Evolutionary conservation across 2,113 vertebrate species (phyloP).

Genomic region (Macrotis lagotis): DNA sequence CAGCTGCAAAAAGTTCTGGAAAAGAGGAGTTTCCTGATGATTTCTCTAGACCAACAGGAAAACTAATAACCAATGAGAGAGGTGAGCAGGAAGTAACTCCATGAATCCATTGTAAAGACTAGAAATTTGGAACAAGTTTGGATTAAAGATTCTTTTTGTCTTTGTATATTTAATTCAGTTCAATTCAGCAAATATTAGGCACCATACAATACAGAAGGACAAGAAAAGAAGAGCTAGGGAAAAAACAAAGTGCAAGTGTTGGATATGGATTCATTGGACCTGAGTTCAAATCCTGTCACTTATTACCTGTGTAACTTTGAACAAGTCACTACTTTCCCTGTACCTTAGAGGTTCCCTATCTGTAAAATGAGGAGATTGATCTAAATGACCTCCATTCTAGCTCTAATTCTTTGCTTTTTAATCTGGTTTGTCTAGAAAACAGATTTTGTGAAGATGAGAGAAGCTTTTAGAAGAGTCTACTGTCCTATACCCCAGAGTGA

Average conservation of each 20-base stretch:
- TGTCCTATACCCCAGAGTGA: not conserved
- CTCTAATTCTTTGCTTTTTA: not conserved
- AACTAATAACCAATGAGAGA: conserved; percentile 48
- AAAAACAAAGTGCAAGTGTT: not conserved
- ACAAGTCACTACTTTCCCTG: not conserved
- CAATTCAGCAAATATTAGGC: not conserved
- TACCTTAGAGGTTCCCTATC: not conserved
- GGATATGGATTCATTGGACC: not conserved
- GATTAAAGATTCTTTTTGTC: not conserved
- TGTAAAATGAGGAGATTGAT: not conserved
- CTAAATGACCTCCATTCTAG: not conserved
- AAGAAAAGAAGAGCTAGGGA: not conserved
- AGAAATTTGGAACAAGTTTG: rapidly evolving
- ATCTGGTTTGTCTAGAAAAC: not conserved
- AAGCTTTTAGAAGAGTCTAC: not conserved
- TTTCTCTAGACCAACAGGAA: conserved; percentile 29
- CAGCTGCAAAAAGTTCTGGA: conserved; percentile 62
- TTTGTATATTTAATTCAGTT: not conserved
- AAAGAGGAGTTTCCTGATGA: conserved; percentile 24
- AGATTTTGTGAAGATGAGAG: not conserved
- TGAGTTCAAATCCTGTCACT: not conserved
- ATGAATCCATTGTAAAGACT: rapidly evolving
- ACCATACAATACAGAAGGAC: not conserved
- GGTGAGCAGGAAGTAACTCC: conserved; percentile 22
- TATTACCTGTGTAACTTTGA: not conserved